Evolutionary conservation across 2,113 vertebrate genomes (phyloP), one percentile per base, ranked within the genome.

Genomic region (Pantherophis guttatus): DNA sequence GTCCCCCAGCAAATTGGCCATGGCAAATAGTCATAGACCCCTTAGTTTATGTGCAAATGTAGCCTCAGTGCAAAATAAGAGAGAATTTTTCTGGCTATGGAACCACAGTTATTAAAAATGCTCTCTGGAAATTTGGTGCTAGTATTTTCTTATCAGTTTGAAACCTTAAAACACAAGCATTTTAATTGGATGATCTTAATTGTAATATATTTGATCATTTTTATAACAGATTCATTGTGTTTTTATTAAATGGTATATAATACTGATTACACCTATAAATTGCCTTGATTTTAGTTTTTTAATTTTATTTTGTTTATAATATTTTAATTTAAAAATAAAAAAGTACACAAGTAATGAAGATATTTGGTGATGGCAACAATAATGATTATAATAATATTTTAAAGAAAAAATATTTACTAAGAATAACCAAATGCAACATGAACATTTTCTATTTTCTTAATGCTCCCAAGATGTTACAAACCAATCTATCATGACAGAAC

Each of bases 401-500:
- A 24, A 19, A 0, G 1, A 75, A 75, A 75, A 81, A 81, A 81
- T 39, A 55, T 94, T 93, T 89, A 15, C 48, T 93, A 48, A 0
- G 48, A 87, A 44, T 65, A 62, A 90, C 15, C 50, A 62, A 87
- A 90, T 93, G 29, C 0, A 91, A 58, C 0, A 2, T 54, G 50
- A 94, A 92, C 86, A 90, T 5, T 96, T 96, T 95, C 54, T 86
- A 93, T 95, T 95, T 86, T 93, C 57, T 3, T 9, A n/a, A 6
- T 0, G 91, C 55, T 92, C 86, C 90, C 53, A 29, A 94, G 88
- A 57, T 50, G 0, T 19, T 39, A 13, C 0, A 86, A 91, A 70
- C 48, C 81, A 1, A 8, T 93, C 48, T 44, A 0, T 98, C 95
- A 98, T 0, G 92, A 94, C 94, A 99, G 91, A 19, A 93, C 5